Evolutionary conservation across 2,797 vertebrate species (phyloP).

Genomic region (Stomatorhinus walkeri): DNA sequence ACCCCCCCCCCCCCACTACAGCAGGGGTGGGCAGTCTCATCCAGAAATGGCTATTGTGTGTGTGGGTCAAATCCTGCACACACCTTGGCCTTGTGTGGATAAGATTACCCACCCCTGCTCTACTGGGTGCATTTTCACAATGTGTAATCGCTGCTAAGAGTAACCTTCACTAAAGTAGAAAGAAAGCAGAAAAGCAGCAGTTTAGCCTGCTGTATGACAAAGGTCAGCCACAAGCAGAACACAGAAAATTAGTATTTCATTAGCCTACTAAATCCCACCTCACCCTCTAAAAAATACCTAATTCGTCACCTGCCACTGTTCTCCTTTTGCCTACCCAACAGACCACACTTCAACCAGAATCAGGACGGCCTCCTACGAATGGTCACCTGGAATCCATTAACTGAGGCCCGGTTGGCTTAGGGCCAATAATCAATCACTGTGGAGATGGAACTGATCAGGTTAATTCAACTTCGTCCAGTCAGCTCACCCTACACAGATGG

Average conservation of each 20-base stretch:
- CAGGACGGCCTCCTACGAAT: neutral
- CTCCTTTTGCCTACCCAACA: neutral
- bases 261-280: neutral
- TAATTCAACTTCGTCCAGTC: neutral
- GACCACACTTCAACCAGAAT: neutral
- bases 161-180: neutral
- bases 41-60: neutral
- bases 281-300: neutral
- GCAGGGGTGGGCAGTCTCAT: neutral
- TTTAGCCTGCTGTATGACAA: neutral
- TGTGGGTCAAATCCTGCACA: neutral
- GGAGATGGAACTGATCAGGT: neutral
- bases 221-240: neutral
- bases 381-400: neutral
- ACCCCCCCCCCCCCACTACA: neutral
- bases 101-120: neutral
- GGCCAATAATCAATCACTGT: neutral
- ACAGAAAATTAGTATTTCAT: neutral
- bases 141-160: neutral
- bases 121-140: neutral
- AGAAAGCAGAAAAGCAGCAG: neutral
- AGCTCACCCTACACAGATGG: neutral
- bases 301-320: neutral
- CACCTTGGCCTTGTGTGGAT: neutral
- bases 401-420: neutral